Conservation (phyloP, 2,113 vertebrate species). For the Chaetura pelagica region DNA sequence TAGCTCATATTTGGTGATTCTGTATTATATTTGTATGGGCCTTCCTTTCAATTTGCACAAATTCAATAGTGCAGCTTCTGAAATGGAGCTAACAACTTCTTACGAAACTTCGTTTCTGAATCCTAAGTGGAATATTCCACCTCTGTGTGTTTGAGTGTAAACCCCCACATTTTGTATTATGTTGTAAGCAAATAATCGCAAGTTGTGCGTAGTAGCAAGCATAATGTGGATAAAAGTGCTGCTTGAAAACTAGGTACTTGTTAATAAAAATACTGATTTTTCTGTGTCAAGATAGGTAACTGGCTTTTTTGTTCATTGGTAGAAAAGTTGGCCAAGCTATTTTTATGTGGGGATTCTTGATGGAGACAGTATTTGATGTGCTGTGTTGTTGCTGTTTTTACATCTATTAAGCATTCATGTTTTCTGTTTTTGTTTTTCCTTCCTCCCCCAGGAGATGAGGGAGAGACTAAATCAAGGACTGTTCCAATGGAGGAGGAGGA, state of each 20-base stretch:
- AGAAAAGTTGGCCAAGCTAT: not conserved
- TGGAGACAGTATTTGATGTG: accelerated
- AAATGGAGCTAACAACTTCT: not conserved
- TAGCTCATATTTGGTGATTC: not conserved
- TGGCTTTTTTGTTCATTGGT: not conserved
- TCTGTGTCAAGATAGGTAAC: too few relatives aligned
- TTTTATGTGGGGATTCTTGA: not conserved
- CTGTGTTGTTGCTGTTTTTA: not conserved
- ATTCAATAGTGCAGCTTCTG: not conserved
- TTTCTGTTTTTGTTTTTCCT: not conserved
- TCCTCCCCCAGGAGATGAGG: slow-evolving; percentile 87
- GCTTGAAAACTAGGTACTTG: not conserved
- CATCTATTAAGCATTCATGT: not conserved
- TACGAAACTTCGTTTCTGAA: not conserved
- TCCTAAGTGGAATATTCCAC: not conserved
- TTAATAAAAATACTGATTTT: not conserved
- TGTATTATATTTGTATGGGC: not conserved
- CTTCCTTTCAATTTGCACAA: not conserved
- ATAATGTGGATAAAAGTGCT: not conserved
- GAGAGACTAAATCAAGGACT: slow-evolving; percentile 79
- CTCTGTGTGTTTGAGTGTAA: not conserved
- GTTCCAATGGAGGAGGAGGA: slow-evolving; percentile 84
- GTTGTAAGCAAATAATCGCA: not conserved
- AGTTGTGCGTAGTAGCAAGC: not conserved
- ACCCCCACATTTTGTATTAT: not conserved